Evolutionary conservation across 2,113 vertebrate species (phyloP), one percentile per base, ranked within the genome.

Genomic region (Psittacula cyanocephala): DNA sequence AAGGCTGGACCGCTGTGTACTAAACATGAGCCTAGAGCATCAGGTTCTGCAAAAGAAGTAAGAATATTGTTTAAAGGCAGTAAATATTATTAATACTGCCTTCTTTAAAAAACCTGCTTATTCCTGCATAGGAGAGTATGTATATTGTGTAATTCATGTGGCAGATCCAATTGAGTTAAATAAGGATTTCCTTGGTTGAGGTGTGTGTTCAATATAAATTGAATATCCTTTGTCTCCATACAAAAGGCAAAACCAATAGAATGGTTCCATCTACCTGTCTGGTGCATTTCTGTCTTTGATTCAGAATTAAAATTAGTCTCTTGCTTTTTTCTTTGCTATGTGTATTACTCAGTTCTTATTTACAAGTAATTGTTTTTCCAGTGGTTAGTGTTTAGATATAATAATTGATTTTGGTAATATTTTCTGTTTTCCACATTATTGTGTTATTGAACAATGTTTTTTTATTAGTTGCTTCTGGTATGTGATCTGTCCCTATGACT

Each of bases 1-100:
- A 99, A 99, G 96, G 98, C 98, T 37, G 99, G 99, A 46, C 99
- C 99, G 0, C 98, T 98, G 76, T 99, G 99, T 98, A 93, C 98
- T 89, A 99, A 97, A 97, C 99, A 99, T 59, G 99, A 99, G 82
- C 98, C 98, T 88, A 98, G 98, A 90, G 94, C 97, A 88, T 93
- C 96, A 92, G 93, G 89, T 78, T 97, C 98, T 97, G 98, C 98
- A 96, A 98, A 98, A 97, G 99, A 98, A 97, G 99, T 99, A 97
- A 98, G 98, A 93, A 79, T 97, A 87, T 96, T 89, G 13, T 31
- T 88, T 64, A 5, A 55, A 89, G 49, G 92, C 62, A 91, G 94
- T 46, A 71, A 53, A 22, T 35, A 22, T 4, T 89, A 6, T 47
- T 62, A 76, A 81, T 69, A 35, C 6, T 89, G 15, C 5, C 8